Evolutionary conservation across 2,113 vertebrate genomes (phyloP).

Genomic region (Ranitomeya variabilis): DNA sequence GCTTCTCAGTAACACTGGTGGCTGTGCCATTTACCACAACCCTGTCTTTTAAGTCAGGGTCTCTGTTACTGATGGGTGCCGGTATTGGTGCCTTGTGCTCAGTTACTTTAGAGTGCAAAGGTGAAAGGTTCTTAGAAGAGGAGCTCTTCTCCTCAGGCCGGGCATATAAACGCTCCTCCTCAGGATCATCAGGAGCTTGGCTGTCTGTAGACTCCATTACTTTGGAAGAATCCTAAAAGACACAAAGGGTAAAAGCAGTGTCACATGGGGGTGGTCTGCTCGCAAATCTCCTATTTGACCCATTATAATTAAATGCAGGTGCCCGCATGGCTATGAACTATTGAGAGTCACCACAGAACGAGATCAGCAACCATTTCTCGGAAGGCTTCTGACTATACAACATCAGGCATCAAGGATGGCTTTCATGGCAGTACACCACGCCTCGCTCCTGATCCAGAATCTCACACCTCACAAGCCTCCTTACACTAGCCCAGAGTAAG

Average conservation of each 20-base stretch:
- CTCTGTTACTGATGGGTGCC: slow-evolving; percentile 74
- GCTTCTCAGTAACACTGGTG: slow-evolving; percentile 89
- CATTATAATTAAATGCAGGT: too few relatives aligned
- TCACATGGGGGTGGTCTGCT: neutral
- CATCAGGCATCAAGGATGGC: too few relatives aligned
- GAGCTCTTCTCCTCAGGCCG: slow-evolving; percentile 68
- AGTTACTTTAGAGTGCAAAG: slow-evolving; percentile 73
- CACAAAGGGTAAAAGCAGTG: slow-evolving; percentile 56
- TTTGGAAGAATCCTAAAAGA: slow-evolving; percentile 74
- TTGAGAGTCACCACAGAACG: too few relatives aligned
- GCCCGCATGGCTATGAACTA: too few relatives aligned
- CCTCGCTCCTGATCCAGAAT: too few relatives aligned
- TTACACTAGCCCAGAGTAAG: too few relatives aligned
- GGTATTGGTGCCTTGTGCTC: slow-evolving; percentile 74
- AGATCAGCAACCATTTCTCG: too few relatives aligned
- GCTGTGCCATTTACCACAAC: slow-evolving; percentile 78
- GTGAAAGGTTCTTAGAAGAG: slow-evolving; percentile 73
- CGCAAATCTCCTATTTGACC: too few relatives aligned
- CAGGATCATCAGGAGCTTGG: slow-evolving; percentile 67
- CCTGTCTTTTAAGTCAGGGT: slow-evolving; percentile 82
- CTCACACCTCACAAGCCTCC: too few relatives aligned
- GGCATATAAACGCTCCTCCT: slow-evolving; percentile 69
- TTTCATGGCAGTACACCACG: too few relatives aligned
- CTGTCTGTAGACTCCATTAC: slow-evolving; percentile 72
- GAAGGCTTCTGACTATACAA: too few relatives aligned